Evolutionary conservation across 2,113 vertebrate species (phyloP).

Genomic region (Paramisgurnus dabryanus): DNA sequence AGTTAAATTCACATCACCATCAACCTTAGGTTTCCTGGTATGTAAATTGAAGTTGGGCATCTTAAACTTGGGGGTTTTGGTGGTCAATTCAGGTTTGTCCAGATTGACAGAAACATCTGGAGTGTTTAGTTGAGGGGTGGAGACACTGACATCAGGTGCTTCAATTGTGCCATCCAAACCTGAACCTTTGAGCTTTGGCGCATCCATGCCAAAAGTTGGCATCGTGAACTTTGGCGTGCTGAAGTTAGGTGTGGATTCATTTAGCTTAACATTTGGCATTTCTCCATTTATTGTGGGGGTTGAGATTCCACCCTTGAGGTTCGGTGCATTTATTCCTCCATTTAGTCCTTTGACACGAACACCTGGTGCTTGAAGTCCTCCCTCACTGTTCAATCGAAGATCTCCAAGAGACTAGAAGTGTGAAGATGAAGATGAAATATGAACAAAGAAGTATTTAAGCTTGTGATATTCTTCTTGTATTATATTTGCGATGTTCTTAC

Average conservation of each 20-base stretch:
- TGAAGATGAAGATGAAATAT: neutral
- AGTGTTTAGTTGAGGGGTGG: slow-evolving; percentile 55
- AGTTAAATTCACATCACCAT: slow-evolving; percentile 29
- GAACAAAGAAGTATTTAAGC: no score
- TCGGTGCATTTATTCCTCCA: slow-evolving; percentile 55
- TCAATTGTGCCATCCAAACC: slow-evolving; percentile 57
- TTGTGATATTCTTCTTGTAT: neutral
- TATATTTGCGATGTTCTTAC: slow-evolving; percentile 27
- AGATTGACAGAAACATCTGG: slow-evolving; percentile 56
- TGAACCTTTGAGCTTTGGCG: slow-evolving; percentile 58
- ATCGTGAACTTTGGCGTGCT: slow-evolving; percentile 45
- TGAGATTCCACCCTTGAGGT: slow-evolving; percentile 49
- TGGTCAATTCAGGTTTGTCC: slow-evolving; percentile 54
- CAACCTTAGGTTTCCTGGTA: slow-evolving; percentile 35
- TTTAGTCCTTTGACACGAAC: slow-evolving; percentile 53
- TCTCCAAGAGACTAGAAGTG: slow-evolving; percentile 48
- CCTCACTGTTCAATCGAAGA: slow-evolving; percentile 38
- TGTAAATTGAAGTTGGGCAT: slow-evolving; percentile 43
- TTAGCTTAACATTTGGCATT: slow-evolving; percentile 37
- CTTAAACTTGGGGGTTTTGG: slow-evolving; percentile 53
- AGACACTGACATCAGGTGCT: slow-evolving; percentile 54
- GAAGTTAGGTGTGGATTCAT: slow-evolving; percentile 37
- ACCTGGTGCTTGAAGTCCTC: slow-evolving; percentile 51
- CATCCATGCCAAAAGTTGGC: slow-evolving; percentile 58
- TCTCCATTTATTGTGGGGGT: slow-evolving; percentile 57